Percentiles rank a stretch among this genome's conserved stretches.
phyloP scores from a whole-genome alignment of 2,888 invertebrate genomes.

The Trypoxylon attenuatum region DNA sequence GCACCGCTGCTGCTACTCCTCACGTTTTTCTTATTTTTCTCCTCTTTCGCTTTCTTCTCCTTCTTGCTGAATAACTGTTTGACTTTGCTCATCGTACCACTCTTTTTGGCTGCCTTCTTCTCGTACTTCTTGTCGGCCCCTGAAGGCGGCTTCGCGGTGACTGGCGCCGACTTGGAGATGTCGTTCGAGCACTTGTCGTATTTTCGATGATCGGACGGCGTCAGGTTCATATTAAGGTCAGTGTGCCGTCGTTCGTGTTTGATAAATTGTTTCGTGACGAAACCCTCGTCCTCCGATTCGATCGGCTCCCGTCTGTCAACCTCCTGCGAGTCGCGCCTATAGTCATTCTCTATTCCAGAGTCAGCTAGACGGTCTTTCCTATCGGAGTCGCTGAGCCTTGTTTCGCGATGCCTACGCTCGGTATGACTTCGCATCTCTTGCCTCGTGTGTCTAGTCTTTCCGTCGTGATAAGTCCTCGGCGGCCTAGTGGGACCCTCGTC shows the following conservation, averaged over 20 bases:
- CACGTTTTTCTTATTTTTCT: slow-evolving; percentile 65
- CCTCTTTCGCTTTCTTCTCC: slow-evolving; percentile 81
- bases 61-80: slow-evolving; percentile 87
- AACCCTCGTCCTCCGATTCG: slow-evolving; percentile 84
- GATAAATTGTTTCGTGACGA: slow-evolving; percentile 81
- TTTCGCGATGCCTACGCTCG: slow-evolving; percentile 65
- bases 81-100: slow-evolving; percentile 76
- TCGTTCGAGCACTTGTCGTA: slow-evolving; percentile 63
- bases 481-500: slow-evolving; percentile 64
- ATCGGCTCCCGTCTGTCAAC: slow-evolving; percentile 65
- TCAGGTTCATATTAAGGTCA: slow-evolving; percentile 77
- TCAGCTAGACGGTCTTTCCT: slow-evolving; percentile 82
- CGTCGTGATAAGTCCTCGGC: slow-evolving; percentile 62
- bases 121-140: slow-evolving; percentile 70
- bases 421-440: slow-evolving; percentile 75
- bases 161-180: slow-evolving; percentile 55
- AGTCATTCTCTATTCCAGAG: slow-evolving; percentile 89
- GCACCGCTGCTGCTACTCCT: slow-evolving; percentile 64
- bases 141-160: slow-evolving; percentile 67
- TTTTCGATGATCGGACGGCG: slow-evolving; percentile 66
- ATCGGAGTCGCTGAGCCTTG: slow-evolving; percentile 74
- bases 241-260: slow-evolving; percentile 85
- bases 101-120: slow-evolving; percentile 69
- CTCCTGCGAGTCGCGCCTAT: slow-evolving; percentile 81
- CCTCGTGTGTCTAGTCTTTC: slow-evolving; percentile 71